phyloP scores from a whole-genome alignment of 1,140 invertebrate genomes.

The Varroa destructor region DNA sequence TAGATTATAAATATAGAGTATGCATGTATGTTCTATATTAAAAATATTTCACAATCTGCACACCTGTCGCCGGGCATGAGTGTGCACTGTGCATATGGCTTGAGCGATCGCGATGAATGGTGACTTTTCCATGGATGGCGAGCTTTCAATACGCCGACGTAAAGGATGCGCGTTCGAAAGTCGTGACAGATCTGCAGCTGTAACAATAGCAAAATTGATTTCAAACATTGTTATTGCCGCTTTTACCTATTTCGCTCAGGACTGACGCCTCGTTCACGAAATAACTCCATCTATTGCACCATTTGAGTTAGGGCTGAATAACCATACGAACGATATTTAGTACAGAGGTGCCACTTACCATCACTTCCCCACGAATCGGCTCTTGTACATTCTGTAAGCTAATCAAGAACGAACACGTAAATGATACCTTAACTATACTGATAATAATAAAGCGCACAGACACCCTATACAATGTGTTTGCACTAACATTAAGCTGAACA shows the following conservation, averaged over 20 bases:
- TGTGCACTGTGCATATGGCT: conserved; percentile 17
- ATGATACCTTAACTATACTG: neutral
- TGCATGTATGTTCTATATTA: too few relatives aligned
- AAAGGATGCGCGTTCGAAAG: conserved; percentile 17
- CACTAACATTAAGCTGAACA: too few relatives aligned
- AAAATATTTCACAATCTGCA: too few relatives aligned
- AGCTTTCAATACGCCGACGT: conserved; percentile 7
- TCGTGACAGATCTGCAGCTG: conserved; percentile 27
- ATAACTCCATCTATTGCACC: too few relatives aligned
- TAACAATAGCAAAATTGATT: neutral
- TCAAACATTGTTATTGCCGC: neutral
- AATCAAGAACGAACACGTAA: neutral
- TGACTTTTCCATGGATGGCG: neutral
- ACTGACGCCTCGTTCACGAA: too few relatives aligned
- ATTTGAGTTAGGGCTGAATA: too few relatives aligned
- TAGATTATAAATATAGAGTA: too few relatives aligned
- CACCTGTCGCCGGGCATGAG: conserved; percentile 27
- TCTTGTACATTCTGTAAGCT: conserved; percentile 10
- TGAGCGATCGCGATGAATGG: neutral
- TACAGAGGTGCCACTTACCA: conserved; percentile 13
- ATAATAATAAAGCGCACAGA: neutral
- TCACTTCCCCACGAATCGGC: conserved; percentile 28
- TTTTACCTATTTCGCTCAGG: too few relatives aligned
- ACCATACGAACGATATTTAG: neutral
- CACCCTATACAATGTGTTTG: neutral